Conservation (phyloP, 2,113 vertebrate genomes). For the Varanus komodoensis region DNA sequence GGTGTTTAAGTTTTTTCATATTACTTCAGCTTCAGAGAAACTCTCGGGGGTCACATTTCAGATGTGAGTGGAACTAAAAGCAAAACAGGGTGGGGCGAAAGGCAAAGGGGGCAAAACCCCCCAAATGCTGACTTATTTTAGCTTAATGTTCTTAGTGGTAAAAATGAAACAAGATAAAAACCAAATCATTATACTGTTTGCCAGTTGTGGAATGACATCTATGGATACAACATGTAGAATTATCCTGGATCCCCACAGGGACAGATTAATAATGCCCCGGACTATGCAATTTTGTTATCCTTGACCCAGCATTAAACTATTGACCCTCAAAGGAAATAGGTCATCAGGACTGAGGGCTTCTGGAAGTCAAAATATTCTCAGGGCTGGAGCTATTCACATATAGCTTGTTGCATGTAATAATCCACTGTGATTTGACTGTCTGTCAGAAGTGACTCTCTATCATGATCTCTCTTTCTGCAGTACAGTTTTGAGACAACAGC, state of each 20-base stretch:
- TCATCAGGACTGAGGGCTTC: neutral
- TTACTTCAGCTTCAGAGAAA: too few relatives aligned
- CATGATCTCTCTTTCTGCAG: neutral
- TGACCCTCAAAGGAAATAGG: rapidly evolving
- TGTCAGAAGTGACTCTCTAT: neutral
- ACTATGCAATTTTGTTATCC: neutral
- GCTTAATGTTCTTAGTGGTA: too few relatives aligned
- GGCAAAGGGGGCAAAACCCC: too few relatives aligned
- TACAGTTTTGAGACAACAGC: neutral
- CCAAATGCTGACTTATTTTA: too few relatives aligned
- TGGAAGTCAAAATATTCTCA: neutral
- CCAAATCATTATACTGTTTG: too few relatives aligned
- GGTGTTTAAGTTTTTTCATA: too few relatives aligned
- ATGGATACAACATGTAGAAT: neutral
- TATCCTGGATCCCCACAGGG: neutral
- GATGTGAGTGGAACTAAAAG: too few relatives aligned
- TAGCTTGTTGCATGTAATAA: neutral
- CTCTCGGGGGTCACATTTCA: too few relatives aligned
- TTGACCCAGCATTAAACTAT: neutral
- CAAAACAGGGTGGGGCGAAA: too few relatives aligned
- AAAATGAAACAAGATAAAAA: too few relatives aligned
- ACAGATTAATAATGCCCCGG: neutral
- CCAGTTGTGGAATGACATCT: neutral
- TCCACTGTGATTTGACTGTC: neutral
- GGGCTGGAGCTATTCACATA: neutral